A percentile compares a stretch with the other conserved stretches of the same genome.
Evolutionary conservation across 2,888 invertebrate genomes (phyloP).

Genomic region (Silvanus unidentatus): DNA sequence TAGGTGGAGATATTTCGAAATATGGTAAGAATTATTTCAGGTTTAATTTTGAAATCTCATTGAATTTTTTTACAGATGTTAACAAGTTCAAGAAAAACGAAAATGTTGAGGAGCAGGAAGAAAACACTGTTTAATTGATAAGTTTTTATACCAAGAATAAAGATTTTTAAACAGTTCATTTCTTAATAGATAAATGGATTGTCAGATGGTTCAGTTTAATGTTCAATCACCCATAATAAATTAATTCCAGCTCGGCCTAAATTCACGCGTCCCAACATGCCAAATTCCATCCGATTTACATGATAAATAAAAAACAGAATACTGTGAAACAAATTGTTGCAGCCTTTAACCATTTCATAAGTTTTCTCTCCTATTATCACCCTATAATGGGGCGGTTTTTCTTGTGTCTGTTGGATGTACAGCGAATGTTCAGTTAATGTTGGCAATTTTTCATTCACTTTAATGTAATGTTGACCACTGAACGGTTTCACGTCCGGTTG

Average conservation of each 20-base stretch:
- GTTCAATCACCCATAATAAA: slow-evolving; percentile 71
- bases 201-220: too few species aligned
- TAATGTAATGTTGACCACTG: slow-evolving; percentile 49
- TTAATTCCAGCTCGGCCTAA: slow-evolving; percentile 77
- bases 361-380: slow-evolving; percentile 61
- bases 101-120: too few species aligned
- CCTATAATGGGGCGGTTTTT: slow-evolving; percentile 67
- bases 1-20: slow-evolving; percentile 81
- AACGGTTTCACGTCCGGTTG: slow-evolving; percentile 64
- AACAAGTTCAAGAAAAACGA: too few species aligned
- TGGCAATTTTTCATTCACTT: slow-evolving; percentile 47
- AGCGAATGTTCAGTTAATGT: slow-evolving; percentile 48
- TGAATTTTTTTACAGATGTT: too few species aligned
- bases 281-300: slow-evolving; percentile 66
- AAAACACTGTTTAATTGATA: too few species aligned
- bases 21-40: slow-evolving; percentile 64
- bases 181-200: too few species aligned
- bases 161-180: too few species aligned
- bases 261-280: slow-evolving; percentile 71
- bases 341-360: slow-evolving; percentile 67
- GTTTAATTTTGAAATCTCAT: slow-evolving; percentile 1
- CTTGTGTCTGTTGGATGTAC: slow-evolving; percentile 57
- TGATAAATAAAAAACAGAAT: slow-evolving; percentile 74
- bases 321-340: slow-evolving; percentile 84
- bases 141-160: too few species aligned